Percentiles rank a stretch among this genome's conserved stretches.
Evolutionary conservation across 1,140 invertebrate species (phyloP).

Genomic region (Coboldia fuscipes): DNA sequence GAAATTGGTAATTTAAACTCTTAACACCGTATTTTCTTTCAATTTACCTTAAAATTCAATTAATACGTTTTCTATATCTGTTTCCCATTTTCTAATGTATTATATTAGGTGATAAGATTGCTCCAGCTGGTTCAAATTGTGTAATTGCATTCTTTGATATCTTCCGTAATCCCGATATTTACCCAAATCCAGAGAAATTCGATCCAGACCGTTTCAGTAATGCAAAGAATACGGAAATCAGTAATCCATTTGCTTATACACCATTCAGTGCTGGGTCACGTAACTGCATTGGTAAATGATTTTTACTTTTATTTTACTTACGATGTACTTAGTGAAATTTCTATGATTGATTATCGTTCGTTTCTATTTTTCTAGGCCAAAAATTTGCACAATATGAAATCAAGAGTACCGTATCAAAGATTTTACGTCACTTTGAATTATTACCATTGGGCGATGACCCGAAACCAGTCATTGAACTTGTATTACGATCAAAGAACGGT

Average conservation of each 20-base stretch:
- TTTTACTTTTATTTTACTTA: no score
- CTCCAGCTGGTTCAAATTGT: constrained; percentile 21
- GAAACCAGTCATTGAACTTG: constrained; percentile 13
- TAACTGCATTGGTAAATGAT: constrained; percentile 19
- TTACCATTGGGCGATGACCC: constrained; percentile 11
- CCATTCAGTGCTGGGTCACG: constrained; percentile 30
- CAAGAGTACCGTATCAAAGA: constrained; percentile 23
- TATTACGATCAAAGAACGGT: constrained; percentile 11
- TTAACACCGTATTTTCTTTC: no score
- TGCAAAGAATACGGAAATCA: constrained; percentile 11
- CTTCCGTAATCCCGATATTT: constrained; percentile 27
- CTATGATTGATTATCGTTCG: no score
- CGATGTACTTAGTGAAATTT: no score
- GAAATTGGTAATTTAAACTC: constrained; percentile 7
- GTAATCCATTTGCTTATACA: constrained; percentile 28
- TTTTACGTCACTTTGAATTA: constrained; percentile 18
- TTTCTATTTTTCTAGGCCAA: constrained; percentile 35
- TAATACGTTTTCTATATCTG: not conserved
- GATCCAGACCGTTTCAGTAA: constrained; percentile 33
- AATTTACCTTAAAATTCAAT: not conserved
- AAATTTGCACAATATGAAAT: constrained; percentile 25
- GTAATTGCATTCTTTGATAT: constrained; percentile 12
- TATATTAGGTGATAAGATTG: constrained; percentile 10
- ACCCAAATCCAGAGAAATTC: constrained; percentile 33
- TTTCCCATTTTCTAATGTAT: no score